These are phyloP conservation scores for Discoglossus pictus DNA, from an alignment of 2,797 vertebrate species.

Conservation along the genomic window DNA sequence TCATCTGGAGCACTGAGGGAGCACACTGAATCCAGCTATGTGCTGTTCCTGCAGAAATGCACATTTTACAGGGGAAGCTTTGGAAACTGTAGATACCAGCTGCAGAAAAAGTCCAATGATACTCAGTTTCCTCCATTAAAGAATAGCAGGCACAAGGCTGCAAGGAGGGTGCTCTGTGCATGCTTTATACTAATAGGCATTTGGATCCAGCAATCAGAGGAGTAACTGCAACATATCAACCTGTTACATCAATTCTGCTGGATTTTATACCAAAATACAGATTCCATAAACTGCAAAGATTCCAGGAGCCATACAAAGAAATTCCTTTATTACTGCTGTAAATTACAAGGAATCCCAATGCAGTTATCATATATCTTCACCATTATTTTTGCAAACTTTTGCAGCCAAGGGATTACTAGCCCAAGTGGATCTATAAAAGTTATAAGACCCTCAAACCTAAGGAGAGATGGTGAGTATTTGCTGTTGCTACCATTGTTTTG, in stretches of 20 bases:
- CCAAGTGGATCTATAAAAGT: slow-evolving; percentile 26
- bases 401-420: slow-evolving; percentile 32
- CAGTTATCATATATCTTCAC: slow-evolving; percentile 36
- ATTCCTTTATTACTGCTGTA: neutral
- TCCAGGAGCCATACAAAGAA: neutral
- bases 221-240: slow-evolving; percentile 23
- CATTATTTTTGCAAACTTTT: slow-evolving; percentile 47
- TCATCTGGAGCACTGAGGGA: slow-evolving; percentile 32
- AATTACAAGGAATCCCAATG: slow-evolving; percentile 31
- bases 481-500: no score
- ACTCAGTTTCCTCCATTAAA: slow-evolving; percentile 14
- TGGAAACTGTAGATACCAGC: slow-evolving; percentile 38
- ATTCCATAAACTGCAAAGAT: neutral
- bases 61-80: slow-evolving; percentile 44
- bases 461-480: slow-evolving; percentile 42
- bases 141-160: slow-evolving; percentile 1
- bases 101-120: slow-evolving; percentile 27
- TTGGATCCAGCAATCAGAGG: slow-evolving; percentile 10
- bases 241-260: slow-evolving; percentile 30
- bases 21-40: slow-evolving; percentile 37
- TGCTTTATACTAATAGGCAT: neutral
- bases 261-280: no score
- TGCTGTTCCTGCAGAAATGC: slow-evolving; percentile 50
- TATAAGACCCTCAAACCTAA: slow-evolving; percentile 20
- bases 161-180: neutral